Base-by-base conservation (phyloP, 2,888 invertebrate species). In the Andrena trimmerana region DNA sequence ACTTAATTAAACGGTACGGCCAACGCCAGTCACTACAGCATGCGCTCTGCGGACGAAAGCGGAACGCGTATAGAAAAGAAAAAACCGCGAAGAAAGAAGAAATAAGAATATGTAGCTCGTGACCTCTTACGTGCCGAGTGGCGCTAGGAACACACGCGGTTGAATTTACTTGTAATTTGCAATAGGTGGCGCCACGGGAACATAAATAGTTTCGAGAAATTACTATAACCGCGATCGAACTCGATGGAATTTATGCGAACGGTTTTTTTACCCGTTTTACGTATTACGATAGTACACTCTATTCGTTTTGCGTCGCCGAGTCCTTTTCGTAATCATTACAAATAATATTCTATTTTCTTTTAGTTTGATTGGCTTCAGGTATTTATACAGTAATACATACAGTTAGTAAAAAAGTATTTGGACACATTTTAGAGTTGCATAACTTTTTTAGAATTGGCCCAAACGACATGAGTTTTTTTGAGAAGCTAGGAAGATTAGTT, bases 1-100 rank as follows among this genome's bases (percentile, higher is more conserved):
- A 91, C 89, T 91, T 92, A 92, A 93, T 92, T 92, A 91, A 93
- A 92, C 85, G 60, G 59, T 57, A 72, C 62, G 16, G 29, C 66
- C 7, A 69, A 60, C 57, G 62, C 66, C 16, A 27, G 69, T 33
- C 29, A 57, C 67, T 42, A 29, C 59, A 68, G n/a, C 27, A 29
- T 27, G 50, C 33, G 20, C 3, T 31, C 0, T 3, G 42, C 65
- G 36, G 3, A 16, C 1, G n/a, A 42, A 65, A 16, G 50, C 13
- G 57, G 36, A 57, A 59, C 50, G 50, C 16, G n/a, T 13, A 13
- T 52, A 42, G 24, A 3, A 33, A 60, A 10, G 16, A 7, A 1
- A 20, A 70, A 78, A 68, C 33, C 16, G n/a, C 4, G 20, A 33
- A 24, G 29, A 13, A 6, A 29, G 60, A 33, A 20, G 48, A 33